phyloP scores from a whole-genome alignment of 2,888 invertebrate genomes.

The Petrophora chlorosata region DNA sequence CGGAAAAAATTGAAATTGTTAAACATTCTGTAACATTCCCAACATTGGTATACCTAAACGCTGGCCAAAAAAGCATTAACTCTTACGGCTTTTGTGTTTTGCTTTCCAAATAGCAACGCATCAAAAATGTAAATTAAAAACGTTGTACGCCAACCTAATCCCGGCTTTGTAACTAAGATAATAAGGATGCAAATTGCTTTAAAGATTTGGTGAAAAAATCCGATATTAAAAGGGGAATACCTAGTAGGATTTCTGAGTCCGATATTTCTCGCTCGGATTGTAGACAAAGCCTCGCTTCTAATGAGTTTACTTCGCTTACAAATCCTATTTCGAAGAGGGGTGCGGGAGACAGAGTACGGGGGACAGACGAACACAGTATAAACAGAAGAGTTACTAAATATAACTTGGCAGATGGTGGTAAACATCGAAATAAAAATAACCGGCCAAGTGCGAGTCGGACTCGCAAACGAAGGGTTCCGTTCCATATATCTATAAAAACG shows the following conservation, averaged over 20 bases:
- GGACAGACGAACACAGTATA: no score
- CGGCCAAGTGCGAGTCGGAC: no score
- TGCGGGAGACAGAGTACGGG: conserved; percentile 7
- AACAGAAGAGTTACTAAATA: no score
- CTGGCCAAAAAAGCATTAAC: conserved; percentile 17
- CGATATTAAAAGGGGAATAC: conserved; percentile 31
- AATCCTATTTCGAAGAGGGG: conserved; percentile 46
- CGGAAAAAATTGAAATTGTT: not conserved
- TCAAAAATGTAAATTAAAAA: conserved; percentile 26
- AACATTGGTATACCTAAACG: conserved; percentile 9
- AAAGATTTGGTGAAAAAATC: conserved; percentile 18
- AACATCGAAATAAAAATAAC: no score
- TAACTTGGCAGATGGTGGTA: no score
- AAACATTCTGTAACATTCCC: conserved; percentile 6
- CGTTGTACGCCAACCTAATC: conserved; percentile 1
- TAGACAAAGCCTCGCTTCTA: conserved; percentile 50
- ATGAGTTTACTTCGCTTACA: conserved; percentile 55
- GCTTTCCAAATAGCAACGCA: conserved; percentile 19
- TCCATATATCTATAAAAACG: no score
- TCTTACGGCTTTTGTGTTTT: conserved; percentile 18
- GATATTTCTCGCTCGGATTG: conserved; percentile 49
- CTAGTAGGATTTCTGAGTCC: conserved; percentile 39
- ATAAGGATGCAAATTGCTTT: conserved; percentile 14
- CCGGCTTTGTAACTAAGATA: conserved; percentile 1
- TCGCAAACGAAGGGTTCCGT: no score